Conservation (phyloP, 2,113 vertebrate genomes). For the Zeus faber region DNA sequence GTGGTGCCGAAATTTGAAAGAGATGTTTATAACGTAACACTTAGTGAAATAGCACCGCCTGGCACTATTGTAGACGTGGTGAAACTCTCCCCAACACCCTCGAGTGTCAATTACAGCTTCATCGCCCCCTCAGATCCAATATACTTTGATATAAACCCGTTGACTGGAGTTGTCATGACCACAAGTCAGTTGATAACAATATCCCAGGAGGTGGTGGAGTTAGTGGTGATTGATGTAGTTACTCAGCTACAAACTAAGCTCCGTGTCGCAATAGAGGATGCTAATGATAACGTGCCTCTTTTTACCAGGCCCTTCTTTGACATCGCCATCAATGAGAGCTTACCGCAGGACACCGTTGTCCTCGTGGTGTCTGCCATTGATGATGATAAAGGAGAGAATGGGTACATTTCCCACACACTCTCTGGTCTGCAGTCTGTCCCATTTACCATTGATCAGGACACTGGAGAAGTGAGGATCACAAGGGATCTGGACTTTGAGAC, state of each 20-base stretch:
- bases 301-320: conserved; percentile 83
- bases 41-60: conserved; percentile 93
- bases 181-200: conserved; percentile 75
- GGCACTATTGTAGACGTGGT: conserved; percentile 84
- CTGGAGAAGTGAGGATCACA: conserved; percentile 85
- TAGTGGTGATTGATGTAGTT: conserved; percentile 78
- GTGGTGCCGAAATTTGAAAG: conserved; percentile 80
- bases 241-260: conserved; percentile 78
- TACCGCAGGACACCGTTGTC: conserved; percentile 79
- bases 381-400: conserved; percentile 89
- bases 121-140: conserved; percentile 74
- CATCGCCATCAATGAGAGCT: conserved; percentile 84
- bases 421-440: conserved; percentile 82
- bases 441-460: conserved; percentile 87
- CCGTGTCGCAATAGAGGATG: conserved; percentile 84
- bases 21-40: conserved; percentile 79
- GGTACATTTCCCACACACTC: conserved; percentile 89
- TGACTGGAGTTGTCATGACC: conserved; percentile 87
- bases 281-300: conserved; percentile 87
- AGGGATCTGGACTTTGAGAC: conserved; percentile 93
- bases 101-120: conserved; percentile 83
- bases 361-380: conserved; percentile 85
- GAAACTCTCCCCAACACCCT: conserved; percentile 78
- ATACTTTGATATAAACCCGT: conserved; percentile 87
- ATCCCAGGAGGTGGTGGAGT: conserved; percentile 79